Evolutionary conservation across 2,888 invertebrate species (phyloP).

Genomic region (Onchidella celtica): DNA sequence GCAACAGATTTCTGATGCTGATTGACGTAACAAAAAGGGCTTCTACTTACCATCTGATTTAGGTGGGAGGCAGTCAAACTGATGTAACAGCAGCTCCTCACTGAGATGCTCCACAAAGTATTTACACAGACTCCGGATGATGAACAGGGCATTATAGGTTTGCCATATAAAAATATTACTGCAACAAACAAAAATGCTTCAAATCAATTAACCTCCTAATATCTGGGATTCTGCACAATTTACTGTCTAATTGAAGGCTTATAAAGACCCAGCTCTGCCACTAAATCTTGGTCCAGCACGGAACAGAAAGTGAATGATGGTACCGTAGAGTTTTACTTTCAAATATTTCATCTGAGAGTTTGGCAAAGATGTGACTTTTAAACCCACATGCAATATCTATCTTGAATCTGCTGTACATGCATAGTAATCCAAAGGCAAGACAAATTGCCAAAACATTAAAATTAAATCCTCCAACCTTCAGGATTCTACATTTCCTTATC

Average conservation of each 20-base stretch:
- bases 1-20: background rate
- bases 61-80: slow-evolving; percentile 82
- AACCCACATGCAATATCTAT: too few relatives aligned
- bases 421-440: too few relatives aligned
- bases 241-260: too few relatives aligned
- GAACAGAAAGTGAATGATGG: too few relatives aligned
- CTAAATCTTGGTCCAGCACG: too few relatives aligned
- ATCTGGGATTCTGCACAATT: too few relatives aligned
- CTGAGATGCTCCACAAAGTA: slow-evolving; percentile 94
- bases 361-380: too few relatives aligned
- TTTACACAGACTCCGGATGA: slow-evolving; percentile 89
- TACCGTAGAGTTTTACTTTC: too few relatives aligned
- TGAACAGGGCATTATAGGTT: slow-evolving; percentile 94
- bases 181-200: slow-evolving; percentile 78
- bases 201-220: too few relatives aligned
- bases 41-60: slow-evolving; percentile 62
- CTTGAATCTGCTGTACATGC: too few relatives aligned
- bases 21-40: background rate
- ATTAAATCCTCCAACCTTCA: background rate
- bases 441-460: background rate
- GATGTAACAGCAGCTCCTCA: slow-evolving; percentile 92
- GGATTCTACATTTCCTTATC: background rate
- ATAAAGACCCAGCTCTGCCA: too few relatives aligned
- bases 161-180: slow-evolving; percentile 94
- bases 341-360: too few relatives aligned